phyloP scores from a whole-genome alignment of 2,797 vertebrate species.

The Eospalax fontanierii region DNA sequence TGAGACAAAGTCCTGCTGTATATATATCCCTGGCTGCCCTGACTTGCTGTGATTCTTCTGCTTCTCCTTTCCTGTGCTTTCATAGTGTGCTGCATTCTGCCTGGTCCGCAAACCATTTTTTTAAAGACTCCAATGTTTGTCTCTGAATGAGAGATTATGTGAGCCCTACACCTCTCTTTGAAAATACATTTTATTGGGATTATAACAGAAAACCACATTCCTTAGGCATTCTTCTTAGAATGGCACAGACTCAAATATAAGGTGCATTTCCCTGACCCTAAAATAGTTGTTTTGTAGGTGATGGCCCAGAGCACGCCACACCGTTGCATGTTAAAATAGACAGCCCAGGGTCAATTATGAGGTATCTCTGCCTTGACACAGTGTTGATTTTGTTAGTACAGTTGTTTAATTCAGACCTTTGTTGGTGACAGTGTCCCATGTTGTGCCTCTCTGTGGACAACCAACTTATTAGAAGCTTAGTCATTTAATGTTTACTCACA shows the following conservation, averaged over 20 bases:
- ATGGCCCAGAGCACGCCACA: not conserved
- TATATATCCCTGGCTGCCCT: too few species aligned
- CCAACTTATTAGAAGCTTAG: not conserved
- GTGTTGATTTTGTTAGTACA: not conserved
- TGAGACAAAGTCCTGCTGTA: too few species aligned
- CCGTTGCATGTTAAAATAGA: not conserved
- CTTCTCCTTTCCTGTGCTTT: too few species aligned
- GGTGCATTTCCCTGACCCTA: not conserved
- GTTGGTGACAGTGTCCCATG: not conserved
- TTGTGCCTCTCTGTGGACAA: not conserved
- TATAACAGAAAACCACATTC: too few species aligned
- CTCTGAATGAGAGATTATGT: too few species aligned
- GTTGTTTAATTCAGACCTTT: not conserved
- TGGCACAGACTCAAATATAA: not conserved
- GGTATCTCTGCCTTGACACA: not conserved
- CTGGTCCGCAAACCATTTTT: too few species aligned
- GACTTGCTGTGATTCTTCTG: too few species aligned
- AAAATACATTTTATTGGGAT: too few species aligned
- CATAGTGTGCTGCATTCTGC: too few species aligned
- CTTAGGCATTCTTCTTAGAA: slow-evolving; percentile 46
- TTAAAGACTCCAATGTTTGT: too few species aligned
- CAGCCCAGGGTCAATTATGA: not conserved
- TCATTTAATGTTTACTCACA: slow-evolving; percentile 17
- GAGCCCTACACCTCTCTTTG: too few species aligned
- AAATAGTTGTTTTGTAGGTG: not conserved